A percentile compares a stretch with the other conserved stretches of the same genome.
Evolutionary conservation across 2,113 vertebrate species (phyloP).

Genomic region (Actenoides lindsayi): DNA sequence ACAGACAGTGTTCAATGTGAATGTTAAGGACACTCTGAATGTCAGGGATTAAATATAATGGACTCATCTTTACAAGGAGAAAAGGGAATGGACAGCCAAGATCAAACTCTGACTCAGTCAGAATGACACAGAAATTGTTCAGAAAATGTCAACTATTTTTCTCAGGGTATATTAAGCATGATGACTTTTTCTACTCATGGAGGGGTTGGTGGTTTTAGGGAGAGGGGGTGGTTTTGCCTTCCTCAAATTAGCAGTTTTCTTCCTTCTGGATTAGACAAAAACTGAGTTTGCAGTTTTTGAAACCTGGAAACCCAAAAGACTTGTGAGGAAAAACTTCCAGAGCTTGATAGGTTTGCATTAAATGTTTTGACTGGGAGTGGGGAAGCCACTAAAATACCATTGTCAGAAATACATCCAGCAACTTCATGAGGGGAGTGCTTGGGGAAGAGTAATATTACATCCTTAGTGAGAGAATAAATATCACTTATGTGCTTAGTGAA

Average conservation of each 20-base stretch:
- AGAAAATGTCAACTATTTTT: not conserved
- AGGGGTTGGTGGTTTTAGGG: accelerated
- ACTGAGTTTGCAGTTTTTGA: not conserved
- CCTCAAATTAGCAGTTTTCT: not conserved
- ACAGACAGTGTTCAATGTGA: not conserved
- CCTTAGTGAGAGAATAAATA: not conserved
- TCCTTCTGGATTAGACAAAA: not conserved
- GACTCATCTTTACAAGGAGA: not conserved
- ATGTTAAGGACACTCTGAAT: not conserved
- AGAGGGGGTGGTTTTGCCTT: not conserved
- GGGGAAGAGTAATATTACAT: not conserved
- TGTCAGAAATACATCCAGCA: not conserved
- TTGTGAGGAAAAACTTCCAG: not conserved
- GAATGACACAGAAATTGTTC: not conserved
- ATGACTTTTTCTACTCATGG: not conserved
- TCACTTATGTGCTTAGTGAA: not conserved
- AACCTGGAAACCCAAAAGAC: not conserved
- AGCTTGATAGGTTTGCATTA: not conserved
- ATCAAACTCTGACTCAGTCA: not conserved
- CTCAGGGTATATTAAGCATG: not conserved
- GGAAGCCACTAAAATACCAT: not conserved
- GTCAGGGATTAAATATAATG: not conserved
- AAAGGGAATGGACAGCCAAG: not conserved
- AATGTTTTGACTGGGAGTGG: not conserved
- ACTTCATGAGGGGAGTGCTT: not conserved